Percentiles rank a stretch among this genome's conserved stretches.
Conservation (phyloP, 2,888 invertebrate genomes). For the Trissolcus japonicus region DNA sequence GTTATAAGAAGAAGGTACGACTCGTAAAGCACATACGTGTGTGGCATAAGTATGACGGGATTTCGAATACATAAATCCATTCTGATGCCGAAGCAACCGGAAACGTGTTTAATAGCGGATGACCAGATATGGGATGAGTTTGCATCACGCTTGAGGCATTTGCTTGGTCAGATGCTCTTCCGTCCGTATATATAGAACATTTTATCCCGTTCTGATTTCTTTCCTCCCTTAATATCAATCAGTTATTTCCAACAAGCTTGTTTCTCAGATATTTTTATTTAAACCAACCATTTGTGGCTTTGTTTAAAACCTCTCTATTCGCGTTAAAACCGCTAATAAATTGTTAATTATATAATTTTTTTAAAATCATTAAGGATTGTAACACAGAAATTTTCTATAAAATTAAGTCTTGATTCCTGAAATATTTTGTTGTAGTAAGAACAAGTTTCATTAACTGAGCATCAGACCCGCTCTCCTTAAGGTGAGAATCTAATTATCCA, state of each 20-base stretch:
- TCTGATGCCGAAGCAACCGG: constrained; percentile 43
- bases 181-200: constrained; percentile 17
- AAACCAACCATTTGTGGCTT: neutral
- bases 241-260: neutral
- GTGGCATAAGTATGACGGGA: constrained; percentile 30
- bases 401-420: too few relatives aligned
- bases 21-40: constrained; percentile 48
- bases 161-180: constrained; percentile 16
- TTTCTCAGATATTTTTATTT: neutral
- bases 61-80: constrained; percentile 45
- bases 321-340: too few relatives aligned
- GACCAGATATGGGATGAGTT: constrained; percentile 44
- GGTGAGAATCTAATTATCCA: too few relatives aligned
- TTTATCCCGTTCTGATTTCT: constrained; percentile 10
- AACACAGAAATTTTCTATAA: too few relatives aligned
- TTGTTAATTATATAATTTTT: too few relatives aligned
- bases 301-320: too few relatives aligned
- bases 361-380: too few relatives aligned
- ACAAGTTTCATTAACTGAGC: too few relatives aligned
- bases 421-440: too few relatives aligned
- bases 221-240: neutral
- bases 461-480: too few relatives aligned
- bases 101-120: constrained; percentile 52
- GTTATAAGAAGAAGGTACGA: constrained; percentile 22
- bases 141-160: constrained; percentile 4